Base-by-base conservation (phyloP, 2,797 vertebrate genomes). In the Arvicola amphibius region DNA sequence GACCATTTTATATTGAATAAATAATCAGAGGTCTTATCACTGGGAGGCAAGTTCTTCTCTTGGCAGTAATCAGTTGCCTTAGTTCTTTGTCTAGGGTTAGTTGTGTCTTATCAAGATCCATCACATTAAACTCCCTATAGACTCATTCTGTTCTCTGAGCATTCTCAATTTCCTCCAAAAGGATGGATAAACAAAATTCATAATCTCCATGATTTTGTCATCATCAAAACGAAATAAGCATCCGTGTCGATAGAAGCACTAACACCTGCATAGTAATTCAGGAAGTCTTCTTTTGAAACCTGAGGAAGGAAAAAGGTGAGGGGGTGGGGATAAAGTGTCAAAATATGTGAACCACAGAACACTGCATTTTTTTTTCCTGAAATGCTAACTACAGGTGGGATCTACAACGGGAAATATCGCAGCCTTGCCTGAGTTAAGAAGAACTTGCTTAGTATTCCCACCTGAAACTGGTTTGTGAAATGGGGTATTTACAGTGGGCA, bases 141-240 rank as follows among this genome's bases (percentile, higher is more conserved):
- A 91, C 5, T 79, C 7, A 53, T 78, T 91, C 80, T 12, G 17
- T 1, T 79, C 89, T 51, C 80, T 63, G 34, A 27, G 37, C 83
- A 19, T 80, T 76, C 86, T 59, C 61, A 8, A 40, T 93, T 88
- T 63, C 29, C 59, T 65, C 43, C 63, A 43, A 65, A 88, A 88
- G 61, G 89, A 95, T 91, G 9, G 43, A 92, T 32, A 96, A 17
- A 78, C 7, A 69, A 43, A 95, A 96, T 37, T 99, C 98, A 99
- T 91, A 99, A 98, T 96, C 98, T 99, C 99, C 99, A 99, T 90
- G 98, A 99, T 48, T 98, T 99, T 95, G 83, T 99, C 99, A 99
- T 99, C 99, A 99, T 99, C 40, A 99, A 98, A 94, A 99, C 98
- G 34, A 99, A 99, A 98, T 99, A 99, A 34, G 98, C 98, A 80